These are phyloP conservation scores for Cataglyphis hispanica DNA, from an alignment of 1,140 invertebrate species.

Conservation along the genomic window DNA sequence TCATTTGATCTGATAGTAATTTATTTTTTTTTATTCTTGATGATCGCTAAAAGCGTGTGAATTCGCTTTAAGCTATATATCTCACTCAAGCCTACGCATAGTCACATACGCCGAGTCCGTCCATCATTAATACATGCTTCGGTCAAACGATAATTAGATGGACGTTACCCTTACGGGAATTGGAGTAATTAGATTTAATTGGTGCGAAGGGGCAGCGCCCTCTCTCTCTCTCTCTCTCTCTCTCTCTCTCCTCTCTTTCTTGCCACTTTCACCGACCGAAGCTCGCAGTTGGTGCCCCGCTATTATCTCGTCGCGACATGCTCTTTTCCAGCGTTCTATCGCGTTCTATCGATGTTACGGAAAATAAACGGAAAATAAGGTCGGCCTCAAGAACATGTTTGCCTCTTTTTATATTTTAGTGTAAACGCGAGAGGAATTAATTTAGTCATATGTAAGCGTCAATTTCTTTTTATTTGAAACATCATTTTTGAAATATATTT, in stretches of 20 bases:
- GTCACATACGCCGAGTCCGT: slow-evolving; percentile 13
- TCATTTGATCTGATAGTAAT: background rate
- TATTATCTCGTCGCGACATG: slow-evolving; percentile 73
- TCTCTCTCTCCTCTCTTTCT: slow-evolving; percentile 37
- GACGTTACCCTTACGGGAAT: slow-evolving; percentile 83
- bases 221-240: slow-evolving; percentile 26
- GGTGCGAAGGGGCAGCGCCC: slow-evolving; percentile 72
- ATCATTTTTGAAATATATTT: background rate
- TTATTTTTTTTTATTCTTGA: background rate
- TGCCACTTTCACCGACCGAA: slow-evolving; percentile 37
- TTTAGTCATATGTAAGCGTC: background rate
- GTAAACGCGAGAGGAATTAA: background rate
- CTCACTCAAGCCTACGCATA: slow-evolving; percentile 31
- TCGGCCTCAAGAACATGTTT: slow-evolving; percentile 13
- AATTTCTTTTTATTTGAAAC: background rate
- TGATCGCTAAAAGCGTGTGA: slow-evolving; percentile 8
- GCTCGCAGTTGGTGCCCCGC: slow-evolving; percentile 62
- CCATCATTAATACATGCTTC: slow-evolving; percentile 82
- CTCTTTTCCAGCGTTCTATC: slow-evolving; percentile 35
- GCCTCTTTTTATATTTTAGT: background rate
- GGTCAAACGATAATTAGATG: slow-evolving; percentile 84
- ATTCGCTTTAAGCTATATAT: slow-evolving; percentile 45
- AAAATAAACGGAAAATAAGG: slow-evolving; percentile 55
- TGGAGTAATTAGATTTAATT: slow-evolving; percentile 85
- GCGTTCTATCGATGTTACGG: slow-evolving; percentile 13